These are phyloP conservation scores for Megatriorchis doriae DNA, from an alignment of 2,113 vertebrate genomes.

Conservation along the genomic window DNA sequence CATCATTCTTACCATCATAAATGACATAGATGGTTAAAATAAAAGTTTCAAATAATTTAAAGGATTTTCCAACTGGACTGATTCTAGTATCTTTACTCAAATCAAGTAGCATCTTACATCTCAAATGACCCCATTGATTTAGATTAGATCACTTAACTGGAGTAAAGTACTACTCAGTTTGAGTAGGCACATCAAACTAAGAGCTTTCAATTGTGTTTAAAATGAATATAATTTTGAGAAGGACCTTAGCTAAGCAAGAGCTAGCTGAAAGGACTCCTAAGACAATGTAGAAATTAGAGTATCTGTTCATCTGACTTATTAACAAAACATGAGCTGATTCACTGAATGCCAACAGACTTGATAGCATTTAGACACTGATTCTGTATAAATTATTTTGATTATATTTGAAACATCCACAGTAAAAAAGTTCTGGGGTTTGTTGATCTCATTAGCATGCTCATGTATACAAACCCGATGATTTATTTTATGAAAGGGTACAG, in stretches of 20 bases:
- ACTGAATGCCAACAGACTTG: not conserved
- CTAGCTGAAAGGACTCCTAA: not conserved
- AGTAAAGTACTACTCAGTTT: not conserved
- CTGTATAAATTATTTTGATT: not conserved
- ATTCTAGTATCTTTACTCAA: not conserved
- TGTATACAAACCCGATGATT: not conserved
- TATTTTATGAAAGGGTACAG: not conserved
- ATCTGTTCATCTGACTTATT: not conserved
- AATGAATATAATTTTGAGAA: slow-evolving; percentile 5
- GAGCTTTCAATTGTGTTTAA: not conserved
- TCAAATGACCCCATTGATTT: not conserved
- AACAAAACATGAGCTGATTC: not conserved
- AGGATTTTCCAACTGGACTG: not conserved
- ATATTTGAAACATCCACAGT: not conserved
- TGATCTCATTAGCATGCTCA: not conserved
- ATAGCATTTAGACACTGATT: not conserved
- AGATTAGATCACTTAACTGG: not conserved
- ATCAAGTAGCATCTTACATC: not conserved
- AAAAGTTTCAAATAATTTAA: not conserved
- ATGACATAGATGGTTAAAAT: not conserved
- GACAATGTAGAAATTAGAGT: not conserved
- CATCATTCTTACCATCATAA: not conserved
- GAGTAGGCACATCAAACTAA: not conserved
- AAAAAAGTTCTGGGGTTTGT: not conserved
- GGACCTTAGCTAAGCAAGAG: not conserved